Conservation (phyloP, 1,140 invertebrate species). For the Drosophila suzukii region DNA sequence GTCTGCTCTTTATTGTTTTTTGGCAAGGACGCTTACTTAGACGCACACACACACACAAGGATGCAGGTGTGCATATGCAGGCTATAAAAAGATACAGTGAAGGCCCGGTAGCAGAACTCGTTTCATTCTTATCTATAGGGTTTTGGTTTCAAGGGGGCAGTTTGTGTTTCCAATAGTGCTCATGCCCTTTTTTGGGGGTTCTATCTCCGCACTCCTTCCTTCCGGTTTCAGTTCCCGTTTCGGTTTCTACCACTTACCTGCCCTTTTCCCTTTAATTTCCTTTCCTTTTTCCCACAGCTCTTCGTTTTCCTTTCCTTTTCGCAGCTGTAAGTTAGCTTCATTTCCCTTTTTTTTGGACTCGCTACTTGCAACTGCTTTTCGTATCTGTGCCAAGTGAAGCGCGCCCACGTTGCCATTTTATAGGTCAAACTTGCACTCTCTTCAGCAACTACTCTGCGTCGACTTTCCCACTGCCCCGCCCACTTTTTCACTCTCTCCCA, state of each 20-base stretch:
- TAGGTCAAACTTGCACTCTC: conserved; percentile 55
- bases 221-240: conserved; percentile 25
- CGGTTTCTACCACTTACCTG: not conserved
- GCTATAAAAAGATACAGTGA: conserved; percentile 24
- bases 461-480: conserved; percentile 1
- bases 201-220: conserved; percentile 13
- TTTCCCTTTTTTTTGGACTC: conserved; percentile 27
- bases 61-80: conserved; percentile 32
- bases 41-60: conserved; percentile 22
- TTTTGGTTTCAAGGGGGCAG: conserved; percentile 51
- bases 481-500: not conserved
- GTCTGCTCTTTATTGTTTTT: conserved; percentile 49
- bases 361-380: conserved; percentile 6
- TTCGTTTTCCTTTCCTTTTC: conserved; percentile 11
- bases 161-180: conserved; percentile 53
- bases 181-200: conserved; percentile 6
- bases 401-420: conserved; percentile 43
- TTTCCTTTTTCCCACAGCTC: no score
- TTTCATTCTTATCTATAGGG: not conserved
- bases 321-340: conserved; percentile 34
- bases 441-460: conserved; percentile 12
- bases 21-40: conserved; percentile 56
- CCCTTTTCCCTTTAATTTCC: conserved; percentile 7
- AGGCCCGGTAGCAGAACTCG: not conserved
- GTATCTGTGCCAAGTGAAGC: conserved; percentile 53